Base-by-base conservation (phyloP, 1,140 invertebrate genomes). In the Euwallacea fornicatus region DNA sequence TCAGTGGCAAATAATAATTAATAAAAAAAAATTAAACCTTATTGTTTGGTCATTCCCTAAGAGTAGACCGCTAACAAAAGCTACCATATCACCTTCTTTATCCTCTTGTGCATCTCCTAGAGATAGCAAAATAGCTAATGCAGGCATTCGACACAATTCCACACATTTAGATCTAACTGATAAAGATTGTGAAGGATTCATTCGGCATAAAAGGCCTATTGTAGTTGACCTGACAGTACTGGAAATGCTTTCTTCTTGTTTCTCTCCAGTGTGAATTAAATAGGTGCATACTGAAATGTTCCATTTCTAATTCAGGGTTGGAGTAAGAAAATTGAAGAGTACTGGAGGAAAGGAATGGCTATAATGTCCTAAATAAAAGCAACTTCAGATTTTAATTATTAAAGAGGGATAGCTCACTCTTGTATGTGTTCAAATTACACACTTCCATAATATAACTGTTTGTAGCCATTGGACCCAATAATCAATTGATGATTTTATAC, bases 1-100 rank as follows among this genome's bases (percentile, higher is more conserved):
- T 55, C 33, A 50, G 9, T 6, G 13, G 8, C 13, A 58, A 50
- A 7, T 67, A 43, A 56, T 10, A 62, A 11, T 11, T n/a, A 43
- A 61, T 42, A 7, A 64, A 50, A 10, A 58, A 11, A 58, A 33
- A 9, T 13, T 58, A 62, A 16, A 79, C 78, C 95, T 86, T 0
- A 95, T 90, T 73, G 90, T 90, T 77, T 94, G 91, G 83, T 98
- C 95, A 79, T 91, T 95, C 13, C 96, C 95, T 42, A 98, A 84
- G 64, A 98, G 83, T 43, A 98, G 83, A 7, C 96, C 95, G 61
- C 93, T 96, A 21, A 97, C 87, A 83, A 98, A 98, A 9, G 95
- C 90, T 8, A 98, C 85, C 73, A 85, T 84, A 72, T 86, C 85
- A 33, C 83, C 82, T 47, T 86, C 82, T 7, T 72, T 67, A 44